Conservation (phyloP, 1,140 invertebrate species). For the Tetramorium simillimum region DNA sequence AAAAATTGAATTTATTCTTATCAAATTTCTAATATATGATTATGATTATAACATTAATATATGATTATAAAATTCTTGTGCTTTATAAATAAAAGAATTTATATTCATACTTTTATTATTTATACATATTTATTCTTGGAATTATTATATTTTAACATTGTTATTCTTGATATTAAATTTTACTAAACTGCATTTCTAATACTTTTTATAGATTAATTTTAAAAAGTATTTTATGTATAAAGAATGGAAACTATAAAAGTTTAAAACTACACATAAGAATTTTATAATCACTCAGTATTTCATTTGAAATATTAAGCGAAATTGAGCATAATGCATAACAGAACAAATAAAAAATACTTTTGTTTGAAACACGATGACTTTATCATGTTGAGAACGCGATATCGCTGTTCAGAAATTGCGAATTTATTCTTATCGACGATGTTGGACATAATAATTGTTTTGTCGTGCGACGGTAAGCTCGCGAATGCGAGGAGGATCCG, state of each 20-base stretch:
- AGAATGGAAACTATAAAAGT: not conserved
- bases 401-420: not conserved
- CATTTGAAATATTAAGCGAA: not conserved
- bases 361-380: not conserved
- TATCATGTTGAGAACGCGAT: not conserved
- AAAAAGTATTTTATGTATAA: not conserved
- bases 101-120: not conserved
- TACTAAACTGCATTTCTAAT: not conserved
- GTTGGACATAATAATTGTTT: slow-evolving; percentile 6
- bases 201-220: not conserved
- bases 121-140: not conserved
- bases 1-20: not conserved
- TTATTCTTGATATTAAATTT: not conserved
- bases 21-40: not conserved
- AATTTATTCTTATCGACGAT: slow-evolving; percentile 25
- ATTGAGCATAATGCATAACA: not conserved
- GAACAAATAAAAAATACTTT: not conserved
- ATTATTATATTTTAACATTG: not conserved
- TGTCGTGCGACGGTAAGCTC: not conserved
- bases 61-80: not conserved
- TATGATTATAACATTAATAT: too few species aligned
- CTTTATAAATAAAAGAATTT: not conserved
- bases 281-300: not conserved
- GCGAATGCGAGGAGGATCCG: not conserved
- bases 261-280: not conserved